phyloP scores from a whole-genome alignment of 2,888 invertebrate species.

The Stegophylla sp. region DNA sequence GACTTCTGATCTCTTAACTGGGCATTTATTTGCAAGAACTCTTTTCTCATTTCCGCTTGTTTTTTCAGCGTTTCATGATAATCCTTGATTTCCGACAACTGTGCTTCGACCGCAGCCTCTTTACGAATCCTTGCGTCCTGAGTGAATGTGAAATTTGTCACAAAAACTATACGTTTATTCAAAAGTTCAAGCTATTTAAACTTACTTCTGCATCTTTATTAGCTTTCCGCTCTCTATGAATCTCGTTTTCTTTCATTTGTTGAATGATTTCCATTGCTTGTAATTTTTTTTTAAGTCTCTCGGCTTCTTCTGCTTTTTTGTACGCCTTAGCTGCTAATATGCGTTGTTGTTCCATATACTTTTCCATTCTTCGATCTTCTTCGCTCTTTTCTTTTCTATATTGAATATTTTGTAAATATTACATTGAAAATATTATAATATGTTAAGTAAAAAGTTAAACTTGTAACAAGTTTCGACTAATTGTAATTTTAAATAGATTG shows the following conservation, averaged over 20 bases:
- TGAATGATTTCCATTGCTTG: slow-evolving; percentile 64
- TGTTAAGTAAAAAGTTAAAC: background rate
- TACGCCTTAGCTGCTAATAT: slow-evolving; percentile 69
- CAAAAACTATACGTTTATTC: background rate
- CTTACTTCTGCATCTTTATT: slow-evolving; percentile 17
- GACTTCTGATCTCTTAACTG: slow-evolving; percentile 16
- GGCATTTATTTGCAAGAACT: slow-evolving; percentile 14
- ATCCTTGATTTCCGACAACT: slow-evolving; percentile 2
- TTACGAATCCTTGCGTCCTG: slow-evolving; percentile 22
- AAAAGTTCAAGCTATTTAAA: background rate
- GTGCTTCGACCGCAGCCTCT: slow-evolving; percentile 2
- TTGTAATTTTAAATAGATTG: background rate
- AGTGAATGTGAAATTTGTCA: background rate
- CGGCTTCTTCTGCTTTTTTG: slow-evolving; percentile 68
- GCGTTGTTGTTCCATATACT: slow-evolving; percentile 76
- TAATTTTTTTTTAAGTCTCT: slow-evolving; percentile 67
- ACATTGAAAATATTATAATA: background rate
- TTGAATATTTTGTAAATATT: background rate
- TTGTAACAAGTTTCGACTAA: background rate
- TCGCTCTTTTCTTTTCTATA: slow-evolving; percentile 64
- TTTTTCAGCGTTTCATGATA: slow-evolving; percentile 6
- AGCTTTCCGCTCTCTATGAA: slow-evolving; percentile 63
- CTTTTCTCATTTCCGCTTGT: slow-evolving; percentile 33
- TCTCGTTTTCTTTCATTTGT: slow-evolving; percentile 69
- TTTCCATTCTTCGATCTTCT: slow-evolving; percentile 69